Base-by-base conservation (phyloP, 2,888 invertebrate genomes). In the Tethea ocularis region DNA sequence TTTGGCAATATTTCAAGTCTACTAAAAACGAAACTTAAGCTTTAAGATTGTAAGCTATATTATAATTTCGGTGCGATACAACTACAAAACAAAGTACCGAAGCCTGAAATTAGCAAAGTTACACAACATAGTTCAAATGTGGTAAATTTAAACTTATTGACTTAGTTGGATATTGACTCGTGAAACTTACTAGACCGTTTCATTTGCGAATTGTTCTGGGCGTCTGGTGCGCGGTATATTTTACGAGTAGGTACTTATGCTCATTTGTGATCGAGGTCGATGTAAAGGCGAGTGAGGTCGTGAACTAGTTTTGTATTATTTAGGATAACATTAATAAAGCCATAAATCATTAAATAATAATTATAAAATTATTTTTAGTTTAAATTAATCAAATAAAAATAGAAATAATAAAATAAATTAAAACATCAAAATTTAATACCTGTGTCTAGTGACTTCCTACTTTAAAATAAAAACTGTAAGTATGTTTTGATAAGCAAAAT, bases 141-240 rank as follows among this genome's bases (percentile, higher is more conserved):
- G 53, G 53, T 29, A 13, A 53, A 29, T 53, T 29, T 11, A 11
- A 53, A 53, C 20, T 53, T 53, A 53, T 53, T 53, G 53, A 53
- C 29, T 33, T 53, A 17, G 53, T 53, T 53, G 29, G 20, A 53
- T 10, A 29, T 53, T 53, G 33, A 20, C 53, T 33, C 11, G 13
- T 17, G 29, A 10, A 53, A 53, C 53, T 29, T 17, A 11, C 1
- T n/a, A 52, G 17, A 29, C 29, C 13, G 20, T 41, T 17, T 41
- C 17, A 17, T 53, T 29, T 29, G 33, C 11, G 29, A 53, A 53
- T 53, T 17, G 15, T 53, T 53, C 11, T 26, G n/a, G 24, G 11
- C 20, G 33, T 33, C 33, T 33, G 33, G 17, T 52, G 52, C 17
- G 29, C 36, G 13, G 15, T 36, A 36, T 36, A 36, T 36, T 29